A percentile compares a stretch with the other conserved stretches of the same genome.
Conservation (phyloP, 1,140 invertebrate species). For the Marisa cornuarietis region DNA sequence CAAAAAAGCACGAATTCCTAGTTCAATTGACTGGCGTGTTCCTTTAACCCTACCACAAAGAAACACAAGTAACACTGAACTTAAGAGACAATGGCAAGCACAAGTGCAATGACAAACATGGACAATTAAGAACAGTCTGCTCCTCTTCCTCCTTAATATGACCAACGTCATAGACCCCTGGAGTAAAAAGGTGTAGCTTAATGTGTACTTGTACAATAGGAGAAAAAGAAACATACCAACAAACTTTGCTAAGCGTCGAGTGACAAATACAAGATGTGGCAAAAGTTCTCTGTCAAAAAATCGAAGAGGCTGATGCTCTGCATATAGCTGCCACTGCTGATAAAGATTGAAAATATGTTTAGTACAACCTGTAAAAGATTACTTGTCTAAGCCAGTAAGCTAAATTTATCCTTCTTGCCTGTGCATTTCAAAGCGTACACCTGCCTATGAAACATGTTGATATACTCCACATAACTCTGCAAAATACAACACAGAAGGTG, state of each 20-base stretch:
- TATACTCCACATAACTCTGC: background rate
- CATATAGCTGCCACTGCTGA: constrained; percentile 59
- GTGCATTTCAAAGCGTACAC: no score
- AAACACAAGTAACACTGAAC: no score
- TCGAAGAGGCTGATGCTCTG: constrained; percentile 60
- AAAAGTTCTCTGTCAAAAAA: constrained; percentile 63
- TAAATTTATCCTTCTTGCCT: background rate
- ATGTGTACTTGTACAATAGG: background rate
- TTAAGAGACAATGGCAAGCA: no score
- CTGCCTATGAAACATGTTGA: background rate
- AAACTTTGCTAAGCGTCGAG: constrained; percentile 58
- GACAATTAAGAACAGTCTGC: no score
- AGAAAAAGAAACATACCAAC: constrained; percentile 45
- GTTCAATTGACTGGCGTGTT: no score
- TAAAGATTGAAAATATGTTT: constrained; percentile 18
- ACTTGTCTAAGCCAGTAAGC: background rate
- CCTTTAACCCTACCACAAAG: no score
- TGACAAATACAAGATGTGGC: constrained; percentile 56
- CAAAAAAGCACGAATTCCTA: no score
- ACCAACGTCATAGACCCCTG: no score
- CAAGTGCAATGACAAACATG: no score
- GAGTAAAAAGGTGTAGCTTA: no score
- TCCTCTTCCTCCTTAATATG: no score
- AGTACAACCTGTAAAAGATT: background rate
- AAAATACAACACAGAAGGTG: background rate